These are phyloP conservation scores for Tyria jacobaeae DNA, from an alignment of 2,888 invertebrate genomes.

Conservation along the genomic window DNA sequence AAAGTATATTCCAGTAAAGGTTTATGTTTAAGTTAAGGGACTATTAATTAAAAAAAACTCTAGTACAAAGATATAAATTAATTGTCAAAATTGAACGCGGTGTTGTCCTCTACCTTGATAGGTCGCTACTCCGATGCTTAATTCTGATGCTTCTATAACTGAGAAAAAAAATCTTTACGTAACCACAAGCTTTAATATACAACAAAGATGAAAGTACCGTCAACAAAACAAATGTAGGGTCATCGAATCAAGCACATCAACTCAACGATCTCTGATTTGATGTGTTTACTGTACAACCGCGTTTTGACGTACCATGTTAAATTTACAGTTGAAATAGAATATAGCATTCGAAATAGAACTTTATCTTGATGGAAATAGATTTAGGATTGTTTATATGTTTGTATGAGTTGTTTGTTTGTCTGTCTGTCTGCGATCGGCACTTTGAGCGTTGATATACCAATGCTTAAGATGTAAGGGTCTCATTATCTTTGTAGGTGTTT, in stretches of 20 bases:
- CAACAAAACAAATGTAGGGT: slow-evolving; percentile 47
- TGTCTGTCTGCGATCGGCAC: slow-evolving; percentile 43
- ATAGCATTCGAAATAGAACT: slow-evolving; percentile 17
- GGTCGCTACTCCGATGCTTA: too few relatives aligned
- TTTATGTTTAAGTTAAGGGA: too few relatives aligned
- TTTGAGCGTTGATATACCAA: slow-evolving; percentile 54
- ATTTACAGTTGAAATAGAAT: background rate
- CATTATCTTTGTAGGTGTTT: slow-evolving; percentile 55
- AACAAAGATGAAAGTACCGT: slow-evolving; percentile 37
- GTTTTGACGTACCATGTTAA: slow-evolving; percentile 38
- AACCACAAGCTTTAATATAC: slow-evolving; percentile 17
- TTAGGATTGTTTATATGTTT: slow-evolving; percentile 8
- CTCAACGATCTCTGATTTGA: slow-evolving; percentile 51
- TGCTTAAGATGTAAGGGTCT: slow-evolving; percentile 53
- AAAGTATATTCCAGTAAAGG: too few relatives aligned
- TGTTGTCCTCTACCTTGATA: too few relatives aligned
- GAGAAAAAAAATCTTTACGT: slow-evolving; percentile 3
- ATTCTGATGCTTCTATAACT: background rate
- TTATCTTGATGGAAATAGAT: background rate
- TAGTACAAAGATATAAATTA: too few relatives aligned
- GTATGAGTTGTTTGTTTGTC: slow-evolving; percentile 27
- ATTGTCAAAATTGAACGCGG: too few relatives aligned
- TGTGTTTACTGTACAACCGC: slow-evolving; percentile 39
- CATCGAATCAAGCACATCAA: slow-evolving; percentile 47
- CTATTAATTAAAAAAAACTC: too few relatives aligned